Evolutionary conservation across 2,797 vertebrate genomes (phyloP).

Genomic region (Ataeniobius toweri): DNA sequence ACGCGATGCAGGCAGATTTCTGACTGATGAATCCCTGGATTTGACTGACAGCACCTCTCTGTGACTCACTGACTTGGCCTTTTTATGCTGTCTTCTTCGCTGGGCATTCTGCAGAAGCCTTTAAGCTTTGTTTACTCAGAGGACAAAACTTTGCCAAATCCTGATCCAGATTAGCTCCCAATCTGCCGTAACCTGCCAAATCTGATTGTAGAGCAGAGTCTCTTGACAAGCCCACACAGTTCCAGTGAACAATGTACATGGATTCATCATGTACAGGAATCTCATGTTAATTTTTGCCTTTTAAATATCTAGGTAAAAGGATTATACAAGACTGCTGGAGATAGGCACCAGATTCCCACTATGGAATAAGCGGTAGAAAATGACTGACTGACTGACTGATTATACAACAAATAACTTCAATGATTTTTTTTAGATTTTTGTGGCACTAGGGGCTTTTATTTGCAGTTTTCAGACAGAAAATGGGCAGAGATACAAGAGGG

Average conservation of each 20-base stretch:
- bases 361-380: too few relatives aligned
- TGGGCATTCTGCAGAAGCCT: conserved; percentile 39
- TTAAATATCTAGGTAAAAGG: neutral
- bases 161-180: conserved; percentile 59
- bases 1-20: conserved; percentile 33
- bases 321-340: too few relatives aligned
- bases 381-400: too few relatives aligned
- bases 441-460: too few relatives aligned
- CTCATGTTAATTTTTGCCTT: neutral
- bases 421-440: too few relatives aligned
- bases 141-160: conserved; percentile 37
- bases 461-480: too few relatives aligned
- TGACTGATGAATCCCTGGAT: conserved; percentile 41
- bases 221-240: conserved; percentile 28
- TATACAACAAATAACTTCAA: neutral
- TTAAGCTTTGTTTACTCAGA: conserved; percentile 32
- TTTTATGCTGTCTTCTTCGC: conserved; percentile 29
- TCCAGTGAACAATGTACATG: neutral
- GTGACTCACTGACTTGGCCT: conserved; percentile 61
- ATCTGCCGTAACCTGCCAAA: conserved; percentile 34
- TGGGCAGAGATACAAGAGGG: too few relatives aligned
- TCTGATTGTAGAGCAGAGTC: conserved; percentile 52
- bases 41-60: conserved; percentile 58
- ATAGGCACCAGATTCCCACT: too few relatives aligned
- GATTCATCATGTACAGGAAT: neutral